Base-by-base conservation (phyloP, 1,140 invertebrate species). In the Megathymus violae region DNA sequence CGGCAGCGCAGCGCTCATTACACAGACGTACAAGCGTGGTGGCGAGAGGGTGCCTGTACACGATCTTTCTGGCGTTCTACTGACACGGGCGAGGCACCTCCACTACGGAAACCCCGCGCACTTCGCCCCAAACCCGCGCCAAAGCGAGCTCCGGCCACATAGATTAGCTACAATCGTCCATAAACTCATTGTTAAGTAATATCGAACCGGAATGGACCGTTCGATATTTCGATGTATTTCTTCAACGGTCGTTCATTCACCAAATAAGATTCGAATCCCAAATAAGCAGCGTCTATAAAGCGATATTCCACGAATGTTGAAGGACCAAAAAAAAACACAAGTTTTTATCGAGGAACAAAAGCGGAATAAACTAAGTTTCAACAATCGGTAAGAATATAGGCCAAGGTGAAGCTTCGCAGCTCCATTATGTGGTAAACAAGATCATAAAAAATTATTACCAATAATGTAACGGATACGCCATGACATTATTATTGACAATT, bases 21-120 rank as follows among this genome's bases (percentile, higher is more conserved):
- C 82, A 92, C 94, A 13, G 96, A 97, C 81, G 93, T 97, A 11
- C 97, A 97, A 82, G 94, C 95, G 60, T 97, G 96, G 96, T 97
- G 96, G 97, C 93, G 96, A 64, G 96, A 95, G 0, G 91, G 93
- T 0, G 94, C 78, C 10, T 85, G 82, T 67, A 82, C 78, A 41
- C 75, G 82, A 31, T 43, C 46, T 15, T 68, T 71, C 54, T 90
- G 88, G 88, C 85, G 88, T 52, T 68, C 77, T 52, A 62, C 50
- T 19, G 51, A 60, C 22, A 66, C 76, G 22, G 64, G 68, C 47
- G 63, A 36, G 1, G 9, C 34, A n/a, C 4, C 34, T 15, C n/a
- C 59, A 1, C 40, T 10, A 5, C 50, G 48, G 1, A 10, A 36
- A 36, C 34, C 16, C 40, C 46, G 5, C 22, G 22, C 22, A 6